Percentiles rank a stretch among this genome's conserved stretches.
Evolutionary conservation across 2,113 vertebrate genomes (phyloP).

Genomic region (Lophura nycthemera): DNA sequence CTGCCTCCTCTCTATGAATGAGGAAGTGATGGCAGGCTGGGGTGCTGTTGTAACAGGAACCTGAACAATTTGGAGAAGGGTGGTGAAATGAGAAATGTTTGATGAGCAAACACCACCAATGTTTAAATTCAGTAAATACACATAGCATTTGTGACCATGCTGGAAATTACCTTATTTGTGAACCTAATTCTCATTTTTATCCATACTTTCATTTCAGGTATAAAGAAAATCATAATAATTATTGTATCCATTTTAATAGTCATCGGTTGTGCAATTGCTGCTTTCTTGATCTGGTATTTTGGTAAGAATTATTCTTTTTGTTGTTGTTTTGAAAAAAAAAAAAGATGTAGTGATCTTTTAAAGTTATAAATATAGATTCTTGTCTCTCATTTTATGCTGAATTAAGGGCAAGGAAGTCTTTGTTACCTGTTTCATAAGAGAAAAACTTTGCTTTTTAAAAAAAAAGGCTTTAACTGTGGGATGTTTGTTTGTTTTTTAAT

Average conservation of each 20-base stretch:
- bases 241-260: conserved; percentile 26
- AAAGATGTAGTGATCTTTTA: background rate
- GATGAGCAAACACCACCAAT: fast-evolving
- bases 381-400: background rate
- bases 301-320: conserved; percentile 64
- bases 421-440: background rate
- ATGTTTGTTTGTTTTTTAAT: background rate
- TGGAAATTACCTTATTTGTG: background rate
- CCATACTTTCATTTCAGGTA: conserved; percentile 41
- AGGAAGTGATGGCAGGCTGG: background rate
- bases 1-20: fast-evolving
- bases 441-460: background rate
- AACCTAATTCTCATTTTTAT: background rate
- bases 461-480: background rate
- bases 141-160: background rate
- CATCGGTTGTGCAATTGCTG: background rate
- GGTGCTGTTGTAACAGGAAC: background rate
- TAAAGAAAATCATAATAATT: conserved; percentile 49
- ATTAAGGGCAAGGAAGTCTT: background rate
- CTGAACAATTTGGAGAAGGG: background rate
- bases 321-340: background rate
- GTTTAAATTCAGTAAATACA: background rate
- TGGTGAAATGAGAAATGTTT: background rate
- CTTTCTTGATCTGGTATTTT: conserved; percentile 77
- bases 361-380: background rate